phyloP scores from a whole-genome alignment of 2,888 invertebrate genomes.

The Notodonta ziczac region DNA sequence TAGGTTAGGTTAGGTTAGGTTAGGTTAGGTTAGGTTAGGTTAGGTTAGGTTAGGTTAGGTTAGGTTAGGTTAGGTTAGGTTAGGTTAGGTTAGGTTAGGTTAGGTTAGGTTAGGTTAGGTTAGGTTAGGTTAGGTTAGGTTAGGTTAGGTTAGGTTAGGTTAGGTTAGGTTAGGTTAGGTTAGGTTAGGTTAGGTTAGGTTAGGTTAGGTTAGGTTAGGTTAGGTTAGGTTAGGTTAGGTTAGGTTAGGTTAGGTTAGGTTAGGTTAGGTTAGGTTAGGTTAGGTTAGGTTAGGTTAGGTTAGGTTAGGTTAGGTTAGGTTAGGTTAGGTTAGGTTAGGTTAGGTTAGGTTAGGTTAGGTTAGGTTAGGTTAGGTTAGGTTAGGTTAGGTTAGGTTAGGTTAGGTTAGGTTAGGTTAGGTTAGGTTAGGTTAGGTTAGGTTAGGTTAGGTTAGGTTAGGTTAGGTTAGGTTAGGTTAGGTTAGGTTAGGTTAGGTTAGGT shows the following conservation, averaged over 20 bases:
- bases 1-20: slow-evolving; percentile 10
- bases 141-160: slow-evolving; percentile 13
- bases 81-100: slow-evolving; percentile 34
- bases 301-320: slow-evolving; percentile 28
- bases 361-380: slow-evolving; percentile 32
- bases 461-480: slow-evolving; percentile 27
- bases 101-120: slow-evolving; percentile 28
- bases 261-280: slow-evolving; percentile 11
- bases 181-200: slow-evolving; percentile 33
- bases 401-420: slow-evolving; percentile 13
- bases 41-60: slow-evolving; percentile 24
- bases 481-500: slow-evolving; percentile 29
- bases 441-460: slow-evolving; percentile 31
- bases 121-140: slow-evolving; percentile 14
- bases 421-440: slow-evolving; percentile 20
- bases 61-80: slow-evolving; percentile 33
- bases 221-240: slow-evolving; percentile 27
- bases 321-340: slow-evolving; percentile 34
- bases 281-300: slow-evolving; percentile 26
- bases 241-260: slow-evolving; percentile 29
- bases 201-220: slow-evolving; percentile 26
- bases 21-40: slow-evolving; percentile 16
- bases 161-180: slow-evolving; percentile 23
- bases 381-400: slow-evolving; percentile 16
- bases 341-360: slow-evolving; percentile 33